Percentiles rank a stretch among this genome's conserved stretches.
Conservation (phyloP, 2,888 invertebrate species). For the Himalopsyche anomala region DNA sequence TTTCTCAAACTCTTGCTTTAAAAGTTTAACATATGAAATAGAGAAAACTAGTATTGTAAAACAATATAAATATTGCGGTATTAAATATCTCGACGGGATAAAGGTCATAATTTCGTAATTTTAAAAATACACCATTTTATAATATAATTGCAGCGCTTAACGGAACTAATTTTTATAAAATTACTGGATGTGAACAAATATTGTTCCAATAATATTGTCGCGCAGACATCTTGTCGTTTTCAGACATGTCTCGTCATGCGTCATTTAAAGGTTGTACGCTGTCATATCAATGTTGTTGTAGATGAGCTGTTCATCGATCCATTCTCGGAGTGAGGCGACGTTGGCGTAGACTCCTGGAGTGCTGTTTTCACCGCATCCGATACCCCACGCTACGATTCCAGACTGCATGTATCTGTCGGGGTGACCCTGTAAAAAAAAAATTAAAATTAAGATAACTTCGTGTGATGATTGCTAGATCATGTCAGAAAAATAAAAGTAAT, state of each 20-base stretch:
- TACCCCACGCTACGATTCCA: constrained; percentile 90
- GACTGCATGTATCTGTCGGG: constrained; percentile 70
- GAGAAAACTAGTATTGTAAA: neutral
- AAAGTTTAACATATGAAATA: neutral
- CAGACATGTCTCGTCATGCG: neutral
- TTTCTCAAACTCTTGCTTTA: neutral
- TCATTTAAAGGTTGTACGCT: constrained; percentile 68
- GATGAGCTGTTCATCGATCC: constrained; percentile 82
- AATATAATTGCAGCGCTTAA: neutral
- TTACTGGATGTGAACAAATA: constrained; percentile 31
- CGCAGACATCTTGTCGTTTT: constrained; percentile 9
- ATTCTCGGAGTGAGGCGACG: constrained; percentile 79
- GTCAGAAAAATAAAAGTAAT: no score
- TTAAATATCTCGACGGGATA: neutral
- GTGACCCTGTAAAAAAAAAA: constrained; percentile 65
- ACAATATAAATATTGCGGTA: constrained; percentile 3
- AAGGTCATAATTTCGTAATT: neutral
- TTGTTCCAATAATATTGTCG: neutral
- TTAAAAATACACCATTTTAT: constrained; percentile 1
- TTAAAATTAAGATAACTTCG: no score
- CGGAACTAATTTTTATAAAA: constrained; percentile 13
- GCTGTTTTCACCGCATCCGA: constrained; percentile 83
- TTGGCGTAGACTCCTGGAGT: constrained; percentile 87
- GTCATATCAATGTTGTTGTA: constrained; percentile 73
- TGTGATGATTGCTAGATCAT: no score